Base-by-base conservation (phyloP, 2,888 invertebrate species). In the Corbicula japonica region DNA sequence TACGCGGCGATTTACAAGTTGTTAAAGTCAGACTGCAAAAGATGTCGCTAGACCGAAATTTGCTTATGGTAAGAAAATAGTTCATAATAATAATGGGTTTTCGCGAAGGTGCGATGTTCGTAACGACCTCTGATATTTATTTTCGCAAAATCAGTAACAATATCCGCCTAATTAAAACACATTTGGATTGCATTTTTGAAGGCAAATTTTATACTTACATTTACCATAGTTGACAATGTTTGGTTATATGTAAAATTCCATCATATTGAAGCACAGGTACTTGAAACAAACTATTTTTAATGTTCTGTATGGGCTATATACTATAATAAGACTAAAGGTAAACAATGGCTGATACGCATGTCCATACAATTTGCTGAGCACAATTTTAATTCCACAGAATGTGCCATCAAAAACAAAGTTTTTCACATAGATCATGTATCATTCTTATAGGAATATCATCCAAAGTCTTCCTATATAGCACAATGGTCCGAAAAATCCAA, bases 11-110 rank as follows among this genome's bases (percentile, higher is more conserved):
- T 28, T 15, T 21, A 54, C 12, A n/a, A 28, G 18, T 66, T 10
- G 52, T 28, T 1, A 71, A 61, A 62, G 62, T 71, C 52, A 32
- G 61, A 2, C 8, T 38, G 18, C 70, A 61, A 30, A 61, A 62
- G 32, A 71, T 71, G 70, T 34, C 26, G 21, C 30, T 71, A 5
- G 70, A 71, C 28, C 32, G n/a, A 15, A 60, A 61, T 28, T 61
- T 71, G 15, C 48, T 61, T 28, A 71, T 71, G 61, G 70, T 71
- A 71, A 62, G 48, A 38, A 2, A 23, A 35, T 61, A 35, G 28
- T 15, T 52, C 12, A 15, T 26, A 18, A 26, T 52, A 2, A 52
- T 18, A 26, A n/a, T 52, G 1, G 28, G 12, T 26, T 6, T 3
- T 52, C 8, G 12, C 28, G 6, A 18, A 8, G 12, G 23, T 10